These are phyloP conservation scores for Sander vitreus DNA, from an alignment of 2,113 vertebrate genomes.

Conservation along the genomic window DNA sequence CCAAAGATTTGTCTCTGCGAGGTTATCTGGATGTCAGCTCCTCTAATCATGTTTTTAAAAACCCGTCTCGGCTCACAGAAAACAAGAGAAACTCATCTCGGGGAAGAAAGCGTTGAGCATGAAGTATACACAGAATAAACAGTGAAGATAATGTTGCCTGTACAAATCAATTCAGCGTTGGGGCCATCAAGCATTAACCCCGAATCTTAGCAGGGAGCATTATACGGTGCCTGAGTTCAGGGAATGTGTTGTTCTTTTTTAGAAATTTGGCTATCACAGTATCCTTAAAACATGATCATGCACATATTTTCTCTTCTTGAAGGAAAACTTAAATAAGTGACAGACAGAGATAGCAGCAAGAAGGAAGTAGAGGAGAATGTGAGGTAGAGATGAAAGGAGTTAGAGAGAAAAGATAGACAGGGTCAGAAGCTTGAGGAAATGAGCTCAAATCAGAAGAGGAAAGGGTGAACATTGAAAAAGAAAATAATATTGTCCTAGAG, in stretches of 20 bases:
- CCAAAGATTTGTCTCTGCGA: slow-evolving; percentile 45
- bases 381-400: slow-evolving; percentile 19
- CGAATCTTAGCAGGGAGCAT: slow-evolving; percentile 39
- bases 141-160: slow-evolving; percentile 60
- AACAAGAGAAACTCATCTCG: slow-evolving; percentile 58
- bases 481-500: slow-evolving; percentile 24
- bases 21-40: slow-evolving; percentile 59
- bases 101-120: slow-evolving; percentile 38
- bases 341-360: not conserved
- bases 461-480: slow-evolving; percentile 32
- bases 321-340: slow-evolving; percentile 40
- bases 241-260: slow-evolving; percentile 33
- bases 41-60: slow-evolving; percentile 67
- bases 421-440: slow-evolving; percentile 49
- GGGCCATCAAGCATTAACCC: slow-evolving; percentile 55
- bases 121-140: slow-evolving; percentile 61
- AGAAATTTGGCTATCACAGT: slow-evolving; percentile 35
- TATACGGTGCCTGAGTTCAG: slow-evolving; percentile 45
- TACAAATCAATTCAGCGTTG: slow-evolving; percentile 61
- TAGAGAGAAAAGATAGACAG: slow-evolving; percentile 29
- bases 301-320: slow-evolving; percentile 22
- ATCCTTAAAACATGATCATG: slow-evolving; percentile 51
- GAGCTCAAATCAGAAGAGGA: slow-evolving; percentile 37
- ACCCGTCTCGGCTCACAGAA: slow-evolving; percentile 46
- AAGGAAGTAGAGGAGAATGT: not conserved